Evolutionary conservation across 2,113 vertebrate species (phyloP).

Genomic region (Oreotrochilus melanogaster): DNA sequence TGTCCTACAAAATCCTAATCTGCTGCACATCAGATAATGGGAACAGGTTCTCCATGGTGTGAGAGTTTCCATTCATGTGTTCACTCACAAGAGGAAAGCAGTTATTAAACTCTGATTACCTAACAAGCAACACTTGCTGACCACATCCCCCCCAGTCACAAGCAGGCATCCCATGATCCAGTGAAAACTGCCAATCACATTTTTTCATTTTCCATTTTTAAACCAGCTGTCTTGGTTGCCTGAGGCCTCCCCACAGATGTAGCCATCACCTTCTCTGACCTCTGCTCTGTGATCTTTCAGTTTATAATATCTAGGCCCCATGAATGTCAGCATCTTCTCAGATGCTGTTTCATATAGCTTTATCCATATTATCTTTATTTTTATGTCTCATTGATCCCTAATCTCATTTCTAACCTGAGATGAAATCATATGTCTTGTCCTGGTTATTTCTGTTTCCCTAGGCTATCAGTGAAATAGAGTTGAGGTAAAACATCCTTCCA

Average conservation of each 20-base stretch:
- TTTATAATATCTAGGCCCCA: not conserved
- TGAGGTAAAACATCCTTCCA: not conserved
- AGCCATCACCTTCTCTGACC: slow-evolving; percentile 20
- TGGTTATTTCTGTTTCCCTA: not conserved
- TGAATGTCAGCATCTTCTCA: not conserved
- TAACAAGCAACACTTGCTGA: not conserved
- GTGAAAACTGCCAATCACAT: not conserved
- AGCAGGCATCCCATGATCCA: slow-evolving; percentile 32
- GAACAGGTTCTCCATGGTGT: not conserved
- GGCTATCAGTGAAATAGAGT: not conserved
- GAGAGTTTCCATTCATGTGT: not conserved
- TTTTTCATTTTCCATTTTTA: not conserved
- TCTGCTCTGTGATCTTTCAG: not conserved
- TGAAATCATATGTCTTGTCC: not conserved
- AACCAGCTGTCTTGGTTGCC: not conserved
- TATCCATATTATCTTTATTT: not conserved
- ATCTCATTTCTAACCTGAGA: not conserved
- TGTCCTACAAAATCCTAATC: not conserved
- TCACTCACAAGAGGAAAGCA: not conserved
- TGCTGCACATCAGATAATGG: not conserved
- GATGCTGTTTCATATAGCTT: not conserved
- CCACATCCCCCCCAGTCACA: not conserved
- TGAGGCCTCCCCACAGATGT: slow-evolving; percentile 33
- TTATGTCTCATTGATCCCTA: not conserved
- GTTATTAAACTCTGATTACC: not conserved